Evolutionary conservation across 2,888 invertebrate species (phyloP), one percentile per base, ranked within the genome.

Genomic region (Halictus quadricinctus): DNA sequence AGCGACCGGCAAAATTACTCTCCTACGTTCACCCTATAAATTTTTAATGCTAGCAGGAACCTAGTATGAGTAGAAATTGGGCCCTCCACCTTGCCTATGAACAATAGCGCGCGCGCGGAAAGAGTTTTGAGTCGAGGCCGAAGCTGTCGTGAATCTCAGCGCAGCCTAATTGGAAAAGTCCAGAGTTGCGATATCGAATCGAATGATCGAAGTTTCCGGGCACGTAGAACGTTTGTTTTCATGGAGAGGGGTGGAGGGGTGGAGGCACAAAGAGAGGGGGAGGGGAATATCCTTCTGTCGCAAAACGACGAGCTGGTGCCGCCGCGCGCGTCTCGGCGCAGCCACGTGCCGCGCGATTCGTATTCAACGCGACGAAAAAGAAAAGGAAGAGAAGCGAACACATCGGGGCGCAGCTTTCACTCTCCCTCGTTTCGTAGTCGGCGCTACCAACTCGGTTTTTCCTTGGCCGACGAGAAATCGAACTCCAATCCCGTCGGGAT

Each of bases 101-200:
- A 8, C 29, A 29, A 29, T 29, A 64, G 15, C 15, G 58, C n/a
- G 58, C 8, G 21, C n/a, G 8, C n/a, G 58, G 8, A 66, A 41
- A 41, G n/a, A 69, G 43, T 69, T 41, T 69, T 41, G 41, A 36
- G 41, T 41, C 10, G 48, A 72, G 29, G 60, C 69, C n/a, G 73
- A 76, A 76, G 83, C 21, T n/a, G 70, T 87, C 88, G 90, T 91
- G 91, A 92, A 91, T 92, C 92, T 91, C 81, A 79, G 88, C 88
- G 86, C 76, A 80, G 88, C 86, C 90, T 92, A 92, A 92, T 92
- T 92, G 92, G 90, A 92, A 92, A 92, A 92, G 89, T 92, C 91
- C 88, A 36, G 5, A 86, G 70, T 43, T 74, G 25, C 80, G 70
- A 85, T 69, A 69, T 83, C 87, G 81, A 82, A 86, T 25, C 76